phyloP scores from a whole-genome alignment of 2,888 invertebrate species.

The Tachina fera region DNA sequence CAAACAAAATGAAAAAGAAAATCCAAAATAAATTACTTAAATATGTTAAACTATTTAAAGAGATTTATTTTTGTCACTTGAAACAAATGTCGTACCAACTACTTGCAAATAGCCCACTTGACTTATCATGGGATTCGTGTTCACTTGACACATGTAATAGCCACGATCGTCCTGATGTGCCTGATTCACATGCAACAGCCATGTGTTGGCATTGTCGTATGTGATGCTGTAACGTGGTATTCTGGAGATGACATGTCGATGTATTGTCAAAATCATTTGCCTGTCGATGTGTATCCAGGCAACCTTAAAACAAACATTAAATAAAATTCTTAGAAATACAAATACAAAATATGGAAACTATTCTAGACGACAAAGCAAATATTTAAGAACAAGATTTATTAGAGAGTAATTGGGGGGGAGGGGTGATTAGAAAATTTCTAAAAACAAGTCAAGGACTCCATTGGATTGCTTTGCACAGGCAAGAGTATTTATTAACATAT shows the following conservation, averaged over 20 bases:
- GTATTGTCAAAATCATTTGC: constrained; percentile 96
- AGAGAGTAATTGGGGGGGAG: no score
- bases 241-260: constrained; percentile 94
- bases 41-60: constrained; percentile 3
- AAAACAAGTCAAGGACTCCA: no score
- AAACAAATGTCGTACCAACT: constrained; percentile 87
- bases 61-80: constrained; percentile 19
- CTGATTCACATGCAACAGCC: constrained; percentile 94
- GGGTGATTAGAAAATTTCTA: no score
- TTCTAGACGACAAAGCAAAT: no score
- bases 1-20: constrained; percentile 15
- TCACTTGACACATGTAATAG: constrained; percentile 86
- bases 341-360: constrained; percentile 2
- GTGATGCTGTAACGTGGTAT: constrained; percentile 96
- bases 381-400: no score
- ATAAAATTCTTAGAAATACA: not conserved
- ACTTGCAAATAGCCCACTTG: constrained; percentile 97
- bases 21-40: constrained; percentile 15
- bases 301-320: constrained; percentile 85
- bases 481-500: no score
- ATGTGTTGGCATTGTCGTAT: constrained; percentile 95
- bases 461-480: no score
- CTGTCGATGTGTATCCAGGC: constrained; percentile 98
- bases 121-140: constrained; percentile 97
- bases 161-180: constrained; percentile 96